Percentiles rank a stretch among this genome's conserved stretches.
These are phyloP conservation scores for Acrobasis consociella DNA, from an alignment of 2,888 invertebrate genomes.

Conservation along the genomic window DNA sequence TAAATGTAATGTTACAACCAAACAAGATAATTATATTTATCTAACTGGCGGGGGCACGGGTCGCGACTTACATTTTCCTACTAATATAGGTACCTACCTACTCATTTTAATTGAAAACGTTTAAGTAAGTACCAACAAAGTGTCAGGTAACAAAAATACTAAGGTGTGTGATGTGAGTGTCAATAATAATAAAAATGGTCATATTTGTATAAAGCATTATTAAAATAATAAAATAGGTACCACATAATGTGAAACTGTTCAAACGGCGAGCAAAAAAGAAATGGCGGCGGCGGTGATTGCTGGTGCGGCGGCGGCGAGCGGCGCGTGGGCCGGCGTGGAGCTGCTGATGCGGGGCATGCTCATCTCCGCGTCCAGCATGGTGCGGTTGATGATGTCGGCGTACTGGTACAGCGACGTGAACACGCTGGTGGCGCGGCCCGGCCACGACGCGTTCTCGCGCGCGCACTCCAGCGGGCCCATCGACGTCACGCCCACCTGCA, in stretches of 20 bases:
- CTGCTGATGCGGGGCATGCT: constrained; percentile 41
- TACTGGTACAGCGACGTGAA: constrained; percentile 62
- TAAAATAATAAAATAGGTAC: too few relatives aligned
- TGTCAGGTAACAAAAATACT: too few relatives aligned
- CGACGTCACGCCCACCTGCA: constrained; percentile 62
- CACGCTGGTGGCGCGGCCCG: constrained; percentile 56
- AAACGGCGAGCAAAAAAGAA: not conserved
- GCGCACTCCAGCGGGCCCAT: constrained; percentile 65
- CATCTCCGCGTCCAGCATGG: constrained; percentile 50
- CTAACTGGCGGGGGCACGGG: too few relatives aligned
- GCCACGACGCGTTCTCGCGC: constrained; percentile 24
- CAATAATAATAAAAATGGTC: too few relatives aligned
- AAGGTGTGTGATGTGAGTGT: too few relatives aligned
- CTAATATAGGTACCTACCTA: too few relatives aligned
- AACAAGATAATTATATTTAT: too few relatives aligned
- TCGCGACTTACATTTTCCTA: too few relatives aligned
- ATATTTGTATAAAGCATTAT: too few relatives aligned
- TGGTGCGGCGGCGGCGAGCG: constrained; percentile 6
- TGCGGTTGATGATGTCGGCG: constrained; percentile 56
- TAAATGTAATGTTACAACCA: too few relatives aligned
- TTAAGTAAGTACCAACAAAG: too few relatives aligned
- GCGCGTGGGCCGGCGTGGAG: constrained; percentile 13
- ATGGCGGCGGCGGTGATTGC: not conserved
- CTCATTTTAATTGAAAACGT: too few relatives aligned
- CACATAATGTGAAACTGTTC: not conserved